Base-by-base conservation (phyloP, 2,888 invertebrate genomes). In the Timandra comae region DNA sequence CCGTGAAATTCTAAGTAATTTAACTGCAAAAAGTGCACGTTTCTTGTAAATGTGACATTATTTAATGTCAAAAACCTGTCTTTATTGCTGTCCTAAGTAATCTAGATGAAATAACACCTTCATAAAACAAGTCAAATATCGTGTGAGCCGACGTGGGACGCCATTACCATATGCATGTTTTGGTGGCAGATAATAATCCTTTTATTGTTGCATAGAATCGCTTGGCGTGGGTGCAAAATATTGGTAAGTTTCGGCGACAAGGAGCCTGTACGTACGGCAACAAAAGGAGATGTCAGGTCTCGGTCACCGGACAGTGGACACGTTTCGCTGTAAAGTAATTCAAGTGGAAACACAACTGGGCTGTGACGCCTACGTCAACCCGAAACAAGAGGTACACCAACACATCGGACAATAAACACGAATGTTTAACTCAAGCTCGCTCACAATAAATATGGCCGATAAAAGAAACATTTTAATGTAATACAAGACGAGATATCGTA, bases 21-120 rank as follows among this genome's bases (percentile, higher is more conserved):
- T 53, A n/a, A 56, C 53, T 78, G 79, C 78, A 80, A 81, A 81
- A 79, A 80, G 61, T 84, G 84, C 84, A 82, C 67, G 72, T 61
- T 71, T 76, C 70, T 56, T 52, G 65, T 65, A 61, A 77, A 57
- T 52, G 47, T 44, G 58, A 58, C 63, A 59, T 59, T 69, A 5
- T 63, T 58, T 46, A 51, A 59, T 77, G 63, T 66, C 77, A 43
- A 77, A 76, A 77, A 77, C 76, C 63, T 58, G 56, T 47, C 61
- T 73, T 81, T 77, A 77, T 76, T 63, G 61, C 68, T 52, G 49
- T 63, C 63, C 60, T 63, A 62, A 71, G 72, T 70, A 70, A 80
- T 80, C 74, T 78, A 79, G 74, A 79, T 75, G 72, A 73, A n/a
- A 70, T 69, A 70, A 76, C 70, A 70, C 67, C 71, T 72, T 75